A percentile compares a stretch with the other conserved stretches of the same genome.
phyloP scores from a whole-genome alignment of 2,888 invertebrate genomes.

The Gasteruption jaculator region DNA sequence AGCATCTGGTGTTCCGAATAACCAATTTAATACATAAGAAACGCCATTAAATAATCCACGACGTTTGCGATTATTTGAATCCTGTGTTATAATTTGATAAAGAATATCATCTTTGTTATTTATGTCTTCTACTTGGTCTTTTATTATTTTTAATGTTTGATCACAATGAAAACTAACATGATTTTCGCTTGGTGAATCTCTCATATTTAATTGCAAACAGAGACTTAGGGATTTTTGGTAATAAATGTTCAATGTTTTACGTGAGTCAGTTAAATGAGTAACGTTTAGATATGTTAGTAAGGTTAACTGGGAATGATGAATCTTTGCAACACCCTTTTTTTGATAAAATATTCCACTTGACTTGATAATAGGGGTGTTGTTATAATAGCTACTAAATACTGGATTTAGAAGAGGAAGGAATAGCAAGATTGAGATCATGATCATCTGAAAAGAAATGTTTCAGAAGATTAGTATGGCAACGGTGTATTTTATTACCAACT shows the following conservation, averaged over 20 bases:
- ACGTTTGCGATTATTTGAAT: constrained; percentile 11
- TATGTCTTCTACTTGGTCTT: constrained; percentile 1
- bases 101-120: constrained; percentile 4
- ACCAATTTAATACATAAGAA: constrained; percentile 20
- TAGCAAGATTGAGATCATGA: background rate
- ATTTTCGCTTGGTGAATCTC: too few species aligned
- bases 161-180: constrained; percentile 7
- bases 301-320: constrained; percentile 14
- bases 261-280: constrained; percentile 7
- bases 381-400: background rate
- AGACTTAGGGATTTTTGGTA: too few species aligned
- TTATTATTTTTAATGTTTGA: background rate
- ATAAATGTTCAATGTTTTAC: too few species aligned
- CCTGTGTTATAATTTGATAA: too few species aligned
- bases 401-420: constrained; percentile 3
- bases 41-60: constrained; percentile 21
- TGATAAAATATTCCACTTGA: constrained; percentile 18
- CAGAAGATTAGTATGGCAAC: constrained; percentile 18
- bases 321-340: constrained; percentile 13
- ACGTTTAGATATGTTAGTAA: constrained; percentile 18
- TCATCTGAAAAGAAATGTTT: constrained; percentile 18
- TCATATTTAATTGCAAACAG: too few species aligned
- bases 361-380: background rate
- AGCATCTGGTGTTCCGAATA: too few species aligned
- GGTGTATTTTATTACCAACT: constrained; percentile 17